These are phyloP conservation scores for Heliconius eleuchia DNA, from an alignment of 1,140 invertebrate species.

Conservation along the genomic window DNA sequence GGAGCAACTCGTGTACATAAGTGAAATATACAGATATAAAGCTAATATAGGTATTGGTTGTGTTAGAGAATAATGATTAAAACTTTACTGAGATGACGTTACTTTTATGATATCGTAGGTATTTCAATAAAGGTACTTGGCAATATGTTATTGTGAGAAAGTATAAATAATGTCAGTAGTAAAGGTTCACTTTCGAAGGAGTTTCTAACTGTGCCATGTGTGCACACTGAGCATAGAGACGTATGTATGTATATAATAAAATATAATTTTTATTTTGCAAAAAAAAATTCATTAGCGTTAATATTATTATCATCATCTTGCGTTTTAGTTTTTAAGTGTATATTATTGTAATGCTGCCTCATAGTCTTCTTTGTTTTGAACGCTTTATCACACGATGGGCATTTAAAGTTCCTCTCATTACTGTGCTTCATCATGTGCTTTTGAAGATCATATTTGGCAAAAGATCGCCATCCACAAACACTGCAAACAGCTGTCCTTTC, in stretches of 20 bases:
- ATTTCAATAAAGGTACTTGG: too few species aligned
- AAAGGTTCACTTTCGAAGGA: too few species aligned
- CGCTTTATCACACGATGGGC: constrained; percentile 87
- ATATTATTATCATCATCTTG: not conserved
- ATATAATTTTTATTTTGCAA: constrained; percentile 16
- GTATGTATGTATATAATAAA: not conserved
- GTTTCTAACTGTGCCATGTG: too few species aligned
- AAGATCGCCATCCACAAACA: constrained; percentile 79
- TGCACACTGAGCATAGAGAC: too few species aligned
- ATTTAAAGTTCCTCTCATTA: constrained; percentile 88
- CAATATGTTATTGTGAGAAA: too few species aligned
- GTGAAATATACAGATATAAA: too few species aligned
- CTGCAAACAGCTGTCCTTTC: constrained; percentile 31
- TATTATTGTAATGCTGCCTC: constrained; percentile 83
- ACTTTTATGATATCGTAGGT: too few species aligned
- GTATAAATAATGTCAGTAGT: too few species aligned
- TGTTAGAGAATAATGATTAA: too few species aligned
- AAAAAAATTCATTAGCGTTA: constrained; percentile 1
- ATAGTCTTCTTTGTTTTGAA: constrained; percentile 90
- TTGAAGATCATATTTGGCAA: constrained; percentile 86
- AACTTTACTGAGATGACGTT: too few species aligned
- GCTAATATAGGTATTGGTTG: too few species aligned
- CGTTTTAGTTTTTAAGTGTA: constrained; percentile 39
- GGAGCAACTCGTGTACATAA: too few species aligned
- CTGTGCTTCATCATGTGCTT: constrained; percentile 88